These are phyloP conservation scores for Australoheros scitulus DNA, from an alignment of 2,113 vertebrate genomes.

Conservation along the genomic window DNA sequence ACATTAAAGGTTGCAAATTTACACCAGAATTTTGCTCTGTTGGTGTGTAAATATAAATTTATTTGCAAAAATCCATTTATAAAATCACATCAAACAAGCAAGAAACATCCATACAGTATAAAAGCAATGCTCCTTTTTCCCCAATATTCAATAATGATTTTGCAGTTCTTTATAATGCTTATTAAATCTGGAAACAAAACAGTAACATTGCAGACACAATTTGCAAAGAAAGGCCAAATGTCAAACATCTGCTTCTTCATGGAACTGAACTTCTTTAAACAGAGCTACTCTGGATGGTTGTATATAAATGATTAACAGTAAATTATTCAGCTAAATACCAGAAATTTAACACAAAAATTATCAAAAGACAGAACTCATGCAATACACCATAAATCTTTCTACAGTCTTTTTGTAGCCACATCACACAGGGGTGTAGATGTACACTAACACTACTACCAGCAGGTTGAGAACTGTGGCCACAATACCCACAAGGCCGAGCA, in stretches of 20 bases:
- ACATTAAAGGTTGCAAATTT: not conserved
- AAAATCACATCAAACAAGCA: not conserved
- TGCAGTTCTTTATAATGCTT: not conserved
- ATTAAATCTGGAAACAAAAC: not conserved
- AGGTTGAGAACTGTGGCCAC: conserved; percentile 53
- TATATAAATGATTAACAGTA: not conserved
- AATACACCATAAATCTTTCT: not conserved
- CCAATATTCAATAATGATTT: not conserved
- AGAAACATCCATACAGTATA: not conserved
- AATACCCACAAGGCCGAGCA: conserved; percentile 50
- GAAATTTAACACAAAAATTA: not conserved
- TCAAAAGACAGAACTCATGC: not conserved
- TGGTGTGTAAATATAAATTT: not conserved
- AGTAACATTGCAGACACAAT: not conserved
- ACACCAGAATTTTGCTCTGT: not conserved
- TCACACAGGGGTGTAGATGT: conserved; percentile 50
- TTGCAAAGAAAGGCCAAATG: not conserved
- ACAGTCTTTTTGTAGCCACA: not conserved
- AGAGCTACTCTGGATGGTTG: not conserved
- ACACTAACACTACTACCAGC: conserved; percentile 56
- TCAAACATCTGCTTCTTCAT: not conserved
- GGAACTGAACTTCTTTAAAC: not conserved
- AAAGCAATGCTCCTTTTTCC: not conserved
- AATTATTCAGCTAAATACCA: not conserved
- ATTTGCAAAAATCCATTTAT: not conserved